Percentiles rank a stretch among this genome's conserved stretches.
phyloP scores from a whole-genome alignment of 2,888 invertebrate genomes.

The Slavum lentiscoides region DNA sequence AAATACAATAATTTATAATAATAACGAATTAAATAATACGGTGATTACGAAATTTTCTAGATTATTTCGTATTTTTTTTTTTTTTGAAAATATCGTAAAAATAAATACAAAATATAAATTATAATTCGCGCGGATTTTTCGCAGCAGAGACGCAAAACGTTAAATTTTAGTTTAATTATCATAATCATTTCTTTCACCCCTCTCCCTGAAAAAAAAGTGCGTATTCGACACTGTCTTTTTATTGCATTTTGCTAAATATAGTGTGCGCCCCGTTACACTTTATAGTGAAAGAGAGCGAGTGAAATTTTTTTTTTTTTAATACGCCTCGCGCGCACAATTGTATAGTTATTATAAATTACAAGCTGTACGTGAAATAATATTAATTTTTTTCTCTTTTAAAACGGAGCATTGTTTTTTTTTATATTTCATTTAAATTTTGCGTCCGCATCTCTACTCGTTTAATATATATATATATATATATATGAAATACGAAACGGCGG shows the following conservation, averaged over 20 bases:
- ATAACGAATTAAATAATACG: too few species aligned
- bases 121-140: too few species aligned
- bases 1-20: too few species aligned
- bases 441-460: background rate
- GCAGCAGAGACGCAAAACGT: too few species aligned
- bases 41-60: too few species aligned
- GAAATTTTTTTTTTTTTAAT: slow-evolving; percentile 12
- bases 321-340: background rate
- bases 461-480: too few species aligned
- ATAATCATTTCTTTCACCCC: background rate
- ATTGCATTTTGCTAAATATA: slow-evolving; percentile 27
- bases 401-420: background rate
- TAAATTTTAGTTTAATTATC: slow-evolving; percentile 1
- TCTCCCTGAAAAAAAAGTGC: background rate
- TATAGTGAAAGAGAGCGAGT: background rate
- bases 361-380: background rate
- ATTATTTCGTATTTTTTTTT: too few species aligned
- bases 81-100: too few species aligned
- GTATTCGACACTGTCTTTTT: slow-evolving; percentile 32
- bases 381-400: background rate
- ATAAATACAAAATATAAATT: too few species aligned
- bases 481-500: background rate
- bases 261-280: background rate
- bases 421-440: background rate
- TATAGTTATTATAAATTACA: slow-evolving; percentile 11